Base-by-base conservation (phyloP, 2,888 invertebrate genomes). In the Synergus itoensis region DNA sequence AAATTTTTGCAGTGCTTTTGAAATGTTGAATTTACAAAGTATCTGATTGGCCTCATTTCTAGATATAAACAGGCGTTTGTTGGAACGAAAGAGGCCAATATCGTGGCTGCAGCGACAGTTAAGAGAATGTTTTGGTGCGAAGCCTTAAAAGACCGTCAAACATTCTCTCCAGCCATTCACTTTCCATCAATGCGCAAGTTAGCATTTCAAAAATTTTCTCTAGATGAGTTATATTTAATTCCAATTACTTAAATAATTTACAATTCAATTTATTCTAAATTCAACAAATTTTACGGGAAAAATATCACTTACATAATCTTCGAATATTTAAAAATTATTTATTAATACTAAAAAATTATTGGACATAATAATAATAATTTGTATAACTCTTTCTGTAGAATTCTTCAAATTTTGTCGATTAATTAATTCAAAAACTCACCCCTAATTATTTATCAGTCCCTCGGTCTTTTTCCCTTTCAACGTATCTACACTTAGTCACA, bases 81-180 rank as follows among this genome's bases (percentile, higher is more conserved):
- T n/a, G 18, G 8, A 57, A 57, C 9, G 57, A 57, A 48, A 48
- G 48, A 48, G 1, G 16, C 48, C 48, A 48, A 48, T 48, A 48
- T 1, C 5, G 5, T 48, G 41, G 7, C 9, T 41, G 8, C 9
- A 41, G 8, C 9, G 41, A 43, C 43, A 43, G 43, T 63, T 21
- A 63, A 14, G 28, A 40, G 64, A 40, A 14, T 40, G 28, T 63
- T 64, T 64, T 64, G 40, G 16, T 64, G 9, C 16, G 65, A 65
- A 43, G 41, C 65, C 65, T 43, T 65, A 64, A n/a, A 65, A 43
- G 41, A 65, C 18, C 14, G 69, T 8, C 18, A 45, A 67, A 18
- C 43, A 45, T 40, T 36, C 43, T 69, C 45, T 69, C 45, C 8
- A 48, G 69, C 14, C 69, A 28, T 69, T 69, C 48, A 69, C 45